Conservation (phyloP, 2,113 vertebrate species). For the Tichodroma muraria region DNA sequence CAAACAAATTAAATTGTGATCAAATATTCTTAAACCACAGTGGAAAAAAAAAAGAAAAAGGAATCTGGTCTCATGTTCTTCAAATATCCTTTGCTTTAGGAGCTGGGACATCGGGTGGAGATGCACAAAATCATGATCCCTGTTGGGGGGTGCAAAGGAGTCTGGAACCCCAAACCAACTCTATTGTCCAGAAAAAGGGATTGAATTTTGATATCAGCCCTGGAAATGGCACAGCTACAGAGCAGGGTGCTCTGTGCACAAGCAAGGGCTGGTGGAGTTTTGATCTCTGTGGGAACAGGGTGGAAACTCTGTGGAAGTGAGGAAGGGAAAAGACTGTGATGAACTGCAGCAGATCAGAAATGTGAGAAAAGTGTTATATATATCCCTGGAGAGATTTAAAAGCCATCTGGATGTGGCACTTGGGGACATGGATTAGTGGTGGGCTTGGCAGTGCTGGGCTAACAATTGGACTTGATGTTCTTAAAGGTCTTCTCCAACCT, state of each 20-base stretch:
- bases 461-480: background rate
- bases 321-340: background rate
- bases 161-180: background rate
- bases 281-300: background rate
- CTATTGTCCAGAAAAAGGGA: background rate
- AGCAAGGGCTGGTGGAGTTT: background rate
- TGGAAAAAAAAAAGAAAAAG: background rate
- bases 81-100: background rate
- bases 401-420: background rate
- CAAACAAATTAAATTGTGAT: background rate
- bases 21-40: background rate
- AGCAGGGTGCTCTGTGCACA: background rate
- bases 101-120: background rate
- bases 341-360: background rate
- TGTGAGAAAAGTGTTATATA: background rate
- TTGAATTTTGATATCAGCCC: background rate
- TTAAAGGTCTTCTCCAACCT: background rate
- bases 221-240: background rate
- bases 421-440: background rate
- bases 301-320: background rate
- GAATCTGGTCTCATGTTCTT: background rate
- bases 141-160: background rate
- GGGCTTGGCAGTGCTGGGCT: background rate
- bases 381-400: background rate
- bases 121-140: background rate